Evolutionary conservation across 2,797 vertebrate genomes (phyloP).

Genomic region (Aselliscus stoliczkanus): DNA sequence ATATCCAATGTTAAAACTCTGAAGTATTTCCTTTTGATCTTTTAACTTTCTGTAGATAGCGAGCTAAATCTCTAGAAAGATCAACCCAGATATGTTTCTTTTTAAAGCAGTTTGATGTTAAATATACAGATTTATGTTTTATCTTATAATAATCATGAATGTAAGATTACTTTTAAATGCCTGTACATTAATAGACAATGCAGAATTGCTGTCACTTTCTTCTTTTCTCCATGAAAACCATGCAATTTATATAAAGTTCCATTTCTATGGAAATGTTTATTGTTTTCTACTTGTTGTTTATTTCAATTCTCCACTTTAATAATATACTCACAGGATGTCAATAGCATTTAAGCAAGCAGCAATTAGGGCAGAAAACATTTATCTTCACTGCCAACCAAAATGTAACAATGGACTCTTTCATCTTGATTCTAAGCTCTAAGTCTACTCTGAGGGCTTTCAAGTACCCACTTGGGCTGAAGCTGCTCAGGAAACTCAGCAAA

Average conservation of each 20-base stretch:
- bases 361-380: background rate
- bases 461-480: background rate
- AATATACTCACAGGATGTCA: background rate
- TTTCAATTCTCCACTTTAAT: slow-evolving; percentile 6
- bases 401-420: background rate
- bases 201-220: background rate
- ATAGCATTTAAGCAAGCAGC: background rate
- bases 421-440: background rate
- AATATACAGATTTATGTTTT: background rate
- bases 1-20: background rate
- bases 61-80: background rate
- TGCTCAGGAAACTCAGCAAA: slow-evolving; percentile 36
- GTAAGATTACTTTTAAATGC: background rate
- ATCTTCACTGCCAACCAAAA: background rate
- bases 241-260: background rate
- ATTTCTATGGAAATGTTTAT: background rate
- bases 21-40: background rate
- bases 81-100: background rate
- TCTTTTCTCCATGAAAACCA: background rate
- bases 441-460: slow-evolving; percentile 30
- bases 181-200: background rate
- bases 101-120: background rate
- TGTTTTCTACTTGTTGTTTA: background rate
- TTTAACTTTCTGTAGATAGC: background rate
- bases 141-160: background rate